Evolutionary conservation across 64 coral and sea anemone species (phyloP), one percentile per base, ranked within the genome.

Genomic region (Platygyra sinensis): DNA sequence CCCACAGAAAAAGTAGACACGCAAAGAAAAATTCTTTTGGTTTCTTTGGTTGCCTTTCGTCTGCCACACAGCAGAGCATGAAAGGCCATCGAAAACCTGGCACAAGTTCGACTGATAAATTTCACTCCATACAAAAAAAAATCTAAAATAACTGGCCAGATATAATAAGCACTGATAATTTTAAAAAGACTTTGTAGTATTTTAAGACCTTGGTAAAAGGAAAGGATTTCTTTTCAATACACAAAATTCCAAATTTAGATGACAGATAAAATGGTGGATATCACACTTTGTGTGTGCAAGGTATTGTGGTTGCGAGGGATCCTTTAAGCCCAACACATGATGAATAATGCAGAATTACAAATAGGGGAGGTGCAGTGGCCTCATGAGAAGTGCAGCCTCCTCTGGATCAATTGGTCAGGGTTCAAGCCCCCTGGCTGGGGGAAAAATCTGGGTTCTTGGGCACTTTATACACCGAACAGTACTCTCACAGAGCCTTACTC

Each of bases 21-120:
- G 2, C 52, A 16, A 62, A 80, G 78, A 11, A 80, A 1, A 62
- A 80, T 80, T 62, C 28, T 80, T 19, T 80, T 61, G 0, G 57
- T 80, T 62, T 16, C 28, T 36, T 80, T 55, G 7, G 78, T 80
- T 60, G 78, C 78, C 78, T 80, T 61, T 33, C 30, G 78, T 36
- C 79, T 20, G 2, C 76, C 12, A 24, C 51, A 50, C 22, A 59
- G 76, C 29, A 50, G 24, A 62, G 14, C 79, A 10, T 62, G 77
- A 81, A 63, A 81, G 27, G 79, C 79, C 79, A 81, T 81, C 30
- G 57, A 81, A 62, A 57, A 63, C 30, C n/a, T n/a, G n/a, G n/a
- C 57, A 4, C 54, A 25, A 30, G 76, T 79, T 79, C 24, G 57
- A 59, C 24, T 3, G 10, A 55, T 28, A 79, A 79, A 79, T 57